Percentiles rank a stretch among this genome's conserved stretches.
Conservation (phyloP, 2,113 vertebrate genomes). For the Odobenus rosmarus region DNA sequence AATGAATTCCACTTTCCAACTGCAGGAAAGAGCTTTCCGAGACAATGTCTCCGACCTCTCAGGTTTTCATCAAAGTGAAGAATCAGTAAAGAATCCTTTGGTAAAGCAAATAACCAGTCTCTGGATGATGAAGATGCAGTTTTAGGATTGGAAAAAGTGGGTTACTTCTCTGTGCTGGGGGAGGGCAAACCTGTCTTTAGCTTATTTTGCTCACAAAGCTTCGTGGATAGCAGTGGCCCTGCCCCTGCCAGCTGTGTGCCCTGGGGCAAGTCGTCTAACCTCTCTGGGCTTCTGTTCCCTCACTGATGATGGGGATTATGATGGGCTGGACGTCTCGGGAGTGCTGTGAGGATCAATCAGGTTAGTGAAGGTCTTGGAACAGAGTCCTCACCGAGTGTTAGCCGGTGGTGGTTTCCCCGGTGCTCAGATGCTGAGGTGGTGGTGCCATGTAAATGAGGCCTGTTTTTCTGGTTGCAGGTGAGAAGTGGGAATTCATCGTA, state of each 20-base stretch:
- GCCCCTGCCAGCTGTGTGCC: fast-evolving
- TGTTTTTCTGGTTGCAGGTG: neutral
- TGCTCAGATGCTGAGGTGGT: neutral
- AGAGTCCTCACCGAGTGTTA: fast-evolving
- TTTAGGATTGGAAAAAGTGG: neutral
- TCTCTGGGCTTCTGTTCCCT: neutral
- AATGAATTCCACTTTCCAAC: neutral
- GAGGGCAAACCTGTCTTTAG: neutral
- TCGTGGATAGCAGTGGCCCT: neutral
- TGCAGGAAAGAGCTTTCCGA: neutral
- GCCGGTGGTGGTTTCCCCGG: neutral
- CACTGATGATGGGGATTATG: neutral
- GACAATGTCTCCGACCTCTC: neutral
- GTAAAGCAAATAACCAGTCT: neutral
- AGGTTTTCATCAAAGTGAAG: neutral
- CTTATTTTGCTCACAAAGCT: neutral
- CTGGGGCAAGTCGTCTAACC: neutral
- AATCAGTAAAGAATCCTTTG: neutral
- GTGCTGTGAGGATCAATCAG: neutral
- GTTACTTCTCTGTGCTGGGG: neutral
- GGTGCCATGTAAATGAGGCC: neutral
- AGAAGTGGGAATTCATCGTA: neutral
- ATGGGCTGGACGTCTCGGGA: neutral
- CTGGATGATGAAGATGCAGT: neutral
- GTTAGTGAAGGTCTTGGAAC: neutral